phyloP scores from a whole-genome alignment of 2,797 vertebrate genomes.

The Acipenser ruthenus region DNA sequence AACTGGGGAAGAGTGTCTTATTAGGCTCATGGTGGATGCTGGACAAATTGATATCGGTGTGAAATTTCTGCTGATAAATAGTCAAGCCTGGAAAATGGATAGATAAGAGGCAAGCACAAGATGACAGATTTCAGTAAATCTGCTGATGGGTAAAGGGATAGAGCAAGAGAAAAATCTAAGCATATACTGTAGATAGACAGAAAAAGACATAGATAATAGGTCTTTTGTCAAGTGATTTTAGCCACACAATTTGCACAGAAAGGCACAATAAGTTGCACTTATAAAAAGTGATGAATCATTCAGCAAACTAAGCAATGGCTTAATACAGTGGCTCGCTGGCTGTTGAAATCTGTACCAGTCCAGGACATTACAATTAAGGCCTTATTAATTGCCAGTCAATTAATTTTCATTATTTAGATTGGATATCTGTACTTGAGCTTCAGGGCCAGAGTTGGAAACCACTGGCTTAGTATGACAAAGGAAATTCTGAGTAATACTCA shows the following conservation, averaged over 20 bases:
- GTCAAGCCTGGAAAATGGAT: constrained; percentile 33
- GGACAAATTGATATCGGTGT: constrained; percentile 29
- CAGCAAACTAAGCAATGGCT: neutral
- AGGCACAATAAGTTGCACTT: constrained; percentile 2
- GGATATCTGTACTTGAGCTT: no score
- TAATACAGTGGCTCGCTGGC: no score
- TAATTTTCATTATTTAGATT: no score
- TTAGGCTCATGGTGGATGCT: neutral
- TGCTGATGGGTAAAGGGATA: no score
- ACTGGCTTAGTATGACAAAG: no score
- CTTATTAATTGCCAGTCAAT: no score
- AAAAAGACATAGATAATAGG: constrained; percentile 18
- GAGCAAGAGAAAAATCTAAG: neutral
- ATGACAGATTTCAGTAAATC: constrained; percentile 21
- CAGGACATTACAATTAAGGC: no score
- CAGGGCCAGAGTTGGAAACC: no score
- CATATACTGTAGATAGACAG: constrained; percentile 24
- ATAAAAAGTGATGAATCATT: no score
- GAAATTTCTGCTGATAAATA: constrained; percentile 39
- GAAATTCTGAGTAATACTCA: no score
- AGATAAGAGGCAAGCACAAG: constrained; percentile 36
- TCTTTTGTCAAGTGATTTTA: neutral
- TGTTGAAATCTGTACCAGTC: no score
- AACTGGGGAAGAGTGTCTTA: constrained; percentile 3
- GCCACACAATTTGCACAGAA: constrained; percentile 30